Base-by-base conservation (phyloP, 2,113 vertebrate species). In the Nibea albiflora region DNA sequence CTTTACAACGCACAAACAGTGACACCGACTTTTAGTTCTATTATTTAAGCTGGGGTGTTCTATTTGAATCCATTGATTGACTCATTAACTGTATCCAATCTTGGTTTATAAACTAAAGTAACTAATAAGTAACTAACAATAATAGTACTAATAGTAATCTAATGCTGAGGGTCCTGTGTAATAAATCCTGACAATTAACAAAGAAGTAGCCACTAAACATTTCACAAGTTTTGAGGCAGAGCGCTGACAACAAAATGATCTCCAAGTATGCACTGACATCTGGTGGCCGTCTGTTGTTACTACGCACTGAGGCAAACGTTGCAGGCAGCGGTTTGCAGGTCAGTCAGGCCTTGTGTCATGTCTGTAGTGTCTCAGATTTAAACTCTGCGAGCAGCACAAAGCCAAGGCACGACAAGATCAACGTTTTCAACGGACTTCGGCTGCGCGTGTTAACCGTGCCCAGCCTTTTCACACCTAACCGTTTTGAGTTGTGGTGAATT, bases 251-350 rank as follows among this genome's bases (percentile, higher is more conserved):
- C 5, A 11, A n/a, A 22, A 26, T 57, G 0, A 85, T 82, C 53
- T 42, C 28, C 42, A 42, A 28, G 20, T 31, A 49, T 91, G 54
- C 91, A 65, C 80, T 86, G 83, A 74, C 93, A 81, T 68, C 93
- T 63, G 31, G 85, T 91, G 93, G 89, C 10, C 65, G 35, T 22
- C 0, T 46, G 19, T 24, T 1, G 52, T 35, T n/a, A 73, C 67
- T 89, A 68, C 84, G 85, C 0, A n/a, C 4, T 31, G 5, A 53
- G 11, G 11, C 19, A 26, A 63, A 16, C 11, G 20, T 14, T 6
- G n/a, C 20, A 22, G 28, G 52, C 20, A 28, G 42, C 2, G 16
- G 52, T 11, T 14, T 28, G 39, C 22, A 35, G 26, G 19, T 56
- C 50, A 49, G 15, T 4, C 19, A 5, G 19, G 12, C 35, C 12